Base-by-base conservation (phyloP, 2,797 vertebrate species). In the Halcyon smyrnensis region DNA sequence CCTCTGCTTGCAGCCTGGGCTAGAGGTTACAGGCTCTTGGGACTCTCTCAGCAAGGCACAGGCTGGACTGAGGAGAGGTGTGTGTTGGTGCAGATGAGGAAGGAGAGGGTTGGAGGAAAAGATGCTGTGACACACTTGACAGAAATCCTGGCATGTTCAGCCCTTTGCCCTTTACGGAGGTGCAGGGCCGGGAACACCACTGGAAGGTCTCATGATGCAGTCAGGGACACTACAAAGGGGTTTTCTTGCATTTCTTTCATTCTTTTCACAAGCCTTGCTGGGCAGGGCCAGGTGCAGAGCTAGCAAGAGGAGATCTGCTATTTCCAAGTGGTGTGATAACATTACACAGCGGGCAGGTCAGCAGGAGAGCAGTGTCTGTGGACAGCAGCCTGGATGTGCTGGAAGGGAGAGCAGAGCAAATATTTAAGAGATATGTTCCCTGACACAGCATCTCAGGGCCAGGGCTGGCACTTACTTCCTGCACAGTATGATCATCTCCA, bases 321-420 rank as follows among this genome's bases (percentile, higher is more conserved):
- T 60, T 80, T 64, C 2, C 2, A 53, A 64, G 41, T 34, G 50
- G 13, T 63, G 87, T 65, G 67, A 45, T 89, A 67, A 10, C 67
- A n/a, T 70, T 74, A 11, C 71, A 68, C 76, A 39, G 79, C 10
- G 53, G 79, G 75, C 45, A 80, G 56, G 39, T 92, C 82, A 91
- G 51, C 36, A 78, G 84, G 60, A 87, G 71, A 74, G 13, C 24
- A 16, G 48, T n/a, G 73, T 48, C 50, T 85, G 43, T 73, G 90
- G 53, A 50, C 60, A 90, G 89, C 73, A 83, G 87, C 81, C 24
- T 85, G n/a, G 87, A 80, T 37, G 51, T 54, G 57, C 69, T 97
- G 91, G 41, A 54, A 57, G 59, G 78, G 59, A 87, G 18, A 95
- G 68, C 78, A 91, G 71, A 80, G 71, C 89, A 93, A 87, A 80